phyloP scores from a whole-genome alignment of 2,113 vertebrate genomes.

The Hydrochoerus hydrochaeris region DNA sequence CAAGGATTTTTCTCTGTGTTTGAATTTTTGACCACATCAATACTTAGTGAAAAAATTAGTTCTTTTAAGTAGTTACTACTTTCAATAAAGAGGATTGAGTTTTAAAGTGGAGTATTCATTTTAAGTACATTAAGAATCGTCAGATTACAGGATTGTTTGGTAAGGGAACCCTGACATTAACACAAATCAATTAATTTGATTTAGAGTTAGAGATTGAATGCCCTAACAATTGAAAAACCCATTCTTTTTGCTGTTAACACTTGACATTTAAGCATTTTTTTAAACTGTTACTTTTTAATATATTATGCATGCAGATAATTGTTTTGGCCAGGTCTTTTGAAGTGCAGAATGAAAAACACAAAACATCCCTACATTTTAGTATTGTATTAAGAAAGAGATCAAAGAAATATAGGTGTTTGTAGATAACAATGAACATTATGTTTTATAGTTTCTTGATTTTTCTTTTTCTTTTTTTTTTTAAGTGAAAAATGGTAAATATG shows the following conservation, averaged over 20 bases:
- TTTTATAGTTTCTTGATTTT: conserved; percentile 5
- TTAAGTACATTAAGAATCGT: conserved; percentile 52
- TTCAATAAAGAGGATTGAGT: conserved; percentile 18
- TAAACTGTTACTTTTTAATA: background rate
- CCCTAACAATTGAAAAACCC: background rate
- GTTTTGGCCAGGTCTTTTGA: conserved; percentile 19
- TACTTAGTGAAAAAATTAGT: conserved; percentile 58
- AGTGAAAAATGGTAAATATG: conserved; percentile 16
- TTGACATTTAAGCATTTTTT: background rate
- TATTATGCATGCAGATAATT: background rate
- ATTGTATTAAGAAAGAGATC: conserved; percentile 33
- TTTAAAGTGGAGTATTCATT: conserved; percentile 60
- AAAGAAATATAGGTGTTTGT: conserved; percentile 20
- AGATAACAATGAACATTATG: background rate
- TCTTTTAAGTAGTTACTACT: conserved; percentile 57
- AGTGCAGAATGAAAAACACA: conserved; percentile 39
- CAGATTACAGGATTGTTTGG: conserved; percentile 23
- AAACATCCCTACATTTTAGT: conserved; percentile 7
- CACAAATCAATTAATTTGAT: conserved; percentile 2
- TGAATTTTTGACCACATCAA: conserved; percentile 61
- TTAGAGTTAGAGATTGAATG: background rate
- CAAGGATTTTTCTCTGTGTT: conserved; percentile 68
- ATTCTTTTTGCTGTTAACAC: background rate
- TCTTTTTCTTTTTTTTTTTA: background rate
- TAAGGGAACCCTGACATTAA: background rate